Evolutionary conservation across 30 jellyfish, hydroid and myxozoan genomes (phyloP), one percentile per base, ranked within the genome.

Genomic region (Cassiopea andromeda): DNA sequence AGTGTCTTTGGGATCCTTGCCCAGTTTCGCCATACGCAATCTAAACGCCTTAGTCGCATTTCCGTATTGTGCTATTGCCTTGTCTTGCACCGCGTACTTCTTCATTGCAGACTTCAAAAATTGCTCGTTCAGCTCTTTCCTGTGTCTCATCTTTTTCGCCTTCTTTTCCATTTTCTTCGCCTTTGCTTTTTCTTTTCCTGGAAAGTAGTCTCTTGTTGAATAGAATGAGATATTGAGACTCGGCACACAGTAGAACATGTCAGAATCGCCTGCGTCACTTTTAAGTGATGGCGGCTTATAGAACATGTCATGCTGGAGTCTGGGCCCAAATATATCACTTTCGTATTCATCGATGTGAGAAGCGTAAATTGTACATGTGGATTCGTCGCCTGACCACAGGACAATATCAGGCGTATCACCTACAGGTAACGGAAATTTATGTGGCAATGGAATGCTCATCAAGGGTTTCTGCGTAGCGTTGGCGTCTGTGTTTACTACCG

Each of bases 261-360:
- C 94, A 59, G 94, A 87, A 57, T 87, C 94, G 12, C 94, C 94
- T 1, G 93, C 93, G 15, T 78, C 90, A 48, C 94, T 87, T 46
- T 78, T 16, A 0, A 43, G 49, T 4, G 94, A 87, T 2, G 80
- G 75, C 27, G 94, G 90, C 82, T 77, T 1, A 69, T 18, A 75
- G 79, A 87, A 87, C 48, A 83, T 49, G 14, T 50, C 47, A 13
- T 44, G 57, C 44, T 60, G 90, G 14, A 87, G 48, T 68, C 85
- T 49, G 1, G 64, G 10, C 10, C 86, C 89, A 43, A 78, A 78
- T 43, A 78, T 84, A 44, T 87, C 94, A 54, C 94, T 87, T 49
- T 87, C 94, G 50, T 87, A 87, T 74, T 87, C 94, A 74, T 87
- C 94, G 14, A 87, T 50, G n/a, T 87, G 79, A 47, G 94, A 77